These are phyloP conservation scores for Chalcosyrphus nemorum DNA, from an alignment of 2,888 invertebrate species.

Conservation along the genomic window DNA sequence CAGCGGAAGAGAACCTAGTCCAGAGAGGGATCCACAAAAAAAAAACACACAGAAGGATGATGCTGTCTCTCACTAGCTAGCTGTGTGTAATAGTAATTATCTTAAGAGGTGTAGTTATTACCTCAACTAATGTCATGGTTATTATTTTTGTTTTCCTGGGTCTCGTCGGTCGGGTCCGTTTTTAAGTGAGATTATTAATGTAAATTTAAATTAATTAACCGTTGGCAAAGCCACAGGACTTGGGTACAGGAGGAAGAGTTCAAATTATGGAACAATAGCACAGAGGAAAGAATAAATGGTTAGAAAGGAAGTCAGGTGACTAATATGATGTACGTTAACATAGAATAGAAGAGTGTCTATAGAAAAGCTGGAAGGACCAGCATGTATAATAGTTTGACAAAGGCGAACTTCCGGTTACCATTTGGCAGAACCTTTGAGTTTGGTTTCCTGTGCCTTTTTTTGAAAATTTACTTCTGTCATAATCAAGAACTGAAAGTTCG, in stretches of 20 bases:
- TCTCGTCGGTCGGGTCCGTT: conserved; percentile 24
- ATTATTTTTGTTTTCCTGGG: conserved; percentile 58
- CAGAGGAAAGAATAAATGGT: conserved; percentile 50
- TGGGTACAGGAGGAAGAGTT: conserved; percentile 6
- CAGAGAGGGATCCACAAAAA: conserved; percentile 19
- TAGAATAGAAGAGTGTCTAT: too few species aligned
- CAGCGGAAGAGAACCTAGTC: conserved; percentile 33
- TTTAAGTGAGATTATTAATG: conserved; percentile 67
- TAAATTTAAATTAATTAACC: conserved; percentile 71
- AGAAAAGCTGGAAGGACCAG: too few species aligned
- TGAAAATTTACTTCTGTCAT: too few species aligned
- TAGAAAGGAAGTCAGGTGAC: conserved; percentile 55
- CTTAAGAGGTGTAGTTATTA: conserved; percentile 68
- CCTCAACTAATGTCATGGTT: conserved; percentile 61
- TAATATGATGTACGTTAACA: too few species aligned
- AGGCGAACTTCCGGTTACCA: too few species aligned
- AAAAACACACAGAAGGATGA: conserved; percentile 35
- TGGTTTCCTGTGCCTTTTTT: too few species aligned
- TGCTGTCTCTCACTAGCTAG: conserved; percentile 30
- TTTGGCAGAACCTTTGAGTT: too few species aligned
- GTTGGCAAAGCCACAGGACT: conserved; percentile 31
- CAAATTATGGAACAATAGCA: conserved; percentile 42
- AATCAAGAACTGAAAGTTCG: too few species aligned
- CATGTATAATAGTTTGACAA: too few species aligned
- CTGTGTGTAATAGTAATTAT: conserved; percentile 57